Evolutionary conservation across 2,797 vertebrate genomes (phyloP).

Genomic region (Urosaurus nigricauda): DNA sequence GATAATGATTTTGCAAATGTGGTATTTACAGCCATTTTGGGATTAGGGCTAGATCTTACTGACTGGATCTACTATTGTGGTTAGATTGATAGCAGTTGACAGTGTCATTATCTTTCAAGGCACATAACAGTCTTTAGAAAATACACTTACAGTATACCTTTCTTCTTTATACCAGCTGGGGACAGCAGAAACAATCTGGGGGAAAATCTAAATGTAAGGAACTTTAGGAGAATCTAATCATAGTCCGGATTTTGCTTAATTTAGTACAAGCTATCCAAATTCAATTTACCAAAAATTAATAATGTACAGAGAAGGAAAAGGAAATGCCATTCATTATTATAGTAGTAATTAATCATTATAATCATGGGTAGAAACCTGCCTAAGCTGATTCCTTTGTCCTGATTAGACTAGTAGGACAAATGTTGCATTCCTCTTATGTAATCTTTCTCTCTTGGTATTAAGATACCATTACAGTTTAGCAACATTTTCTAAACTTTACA

Average conservation of each 20-base stretch:
- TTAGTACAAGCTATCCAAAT: conserved; percentile 65
- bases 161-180: conserved; percentile 53
- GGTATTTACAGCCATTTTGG: conserved; percentile 55
- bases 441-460: conserved; percentile 10
- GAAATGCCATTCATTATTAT: conserved; percentile 45
- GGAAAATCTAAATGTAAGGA: conserved; percentile 58
- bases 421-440: conserved; percentile 7
- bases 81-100: conserved; percentile 66
- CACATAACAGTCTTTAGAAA: conserved; percentile 50
- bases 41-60: conserved; percentile 56
- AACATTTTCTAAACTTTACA: conserved; percentile 33
- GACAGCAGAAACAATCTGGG: conserved; percentile 63
- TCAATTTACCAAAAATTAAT: conserved; percentile 63
- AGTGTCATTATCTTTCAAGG: conserved; percentile 73
- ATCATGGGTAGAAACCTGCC: conserved; percentile 40
- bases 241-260: conserved; percentile 63
- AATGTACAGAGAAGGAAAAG: conserved; percentile 51
- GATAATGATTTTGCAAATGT: conserved; percentile 51
- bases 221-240: conserved; percentile 53
- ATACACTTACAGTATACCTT: conserved; percentile 51
- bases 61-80: conserved; percentile 50
- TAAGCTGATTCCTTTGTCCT: conserved; percentile 37
- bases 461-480: conserved; percentile 38
- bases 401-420: conserved; percentile 41
- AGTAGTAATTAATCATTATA: conserved; percentile 55